These are phyloP conservation scores for Lepus americanus DNA, from an alignment of 2,113 vertebrate genomes.

Conservation along the genomic window DNA sequence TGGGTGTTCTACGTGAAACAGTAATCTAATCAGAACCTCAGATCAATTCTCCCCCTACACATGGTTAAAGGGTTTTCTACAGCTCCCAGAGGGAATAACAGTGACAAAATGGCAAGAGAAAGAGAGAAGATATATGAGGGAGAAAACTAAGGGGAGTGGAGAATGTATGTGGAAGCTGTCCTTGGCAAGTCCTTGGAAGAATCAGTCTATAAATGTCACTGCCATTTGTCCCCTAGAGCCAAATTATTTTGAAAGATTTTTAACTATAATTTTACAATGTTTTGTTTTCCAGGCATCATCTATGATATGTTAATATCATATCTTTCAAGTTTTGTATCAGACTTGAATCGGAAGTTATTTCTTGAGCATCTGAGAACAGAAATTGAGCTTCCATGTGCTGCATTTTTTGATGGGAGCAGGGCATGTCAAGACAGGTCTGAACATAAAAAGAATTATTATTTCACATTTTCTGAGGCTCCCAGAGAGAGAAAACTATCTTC, in stretches of 20 bases:
- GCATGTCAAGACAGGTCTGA: slow-evolving; percentile 49
- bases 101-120: background rate
- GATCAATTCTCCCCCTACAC: slow-evolving; percentile 22
- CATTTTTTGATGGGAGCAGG: slow-evolving; percentile 39
- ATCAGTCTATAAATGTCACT: background rate
- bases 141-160: background rate
- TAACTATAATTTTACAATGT: slow-evolving; percentile 44
- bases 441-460: slow-evolving; percentile 59
- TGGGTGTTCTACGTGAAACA: background rate
- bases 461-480: slow-evolving; percentile 48
- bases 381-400: slow-evolving; percentile 29
- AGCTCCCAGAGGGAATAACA: slow-evolving; percentile 27
- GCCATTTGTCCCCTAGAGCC: background rate
- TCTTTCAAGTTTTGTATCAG: slow-evolving; percentile 59
- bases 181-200: background rate
- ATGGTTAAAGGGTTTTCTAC: slow-evolving; percentile 36
- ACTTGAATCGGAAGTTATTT: slow-evolving; percentile 64
- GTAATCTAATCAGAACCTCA: background rate
- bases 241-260: slow-evolving; percentile 60
- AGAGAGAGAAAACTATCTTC: slow-evolving; percentile 39
- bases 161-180: background rate
- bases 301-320: slow-evolving; percentile 17
- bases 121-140: background rate
- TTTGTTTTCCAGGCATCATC: slow-evolving; percentile 18
- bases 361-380: slow-evolving; percentile 55